Conservation (phyloP, 2,888 invertebrate genomes). For the Spodoptera littoralis region DNA sequence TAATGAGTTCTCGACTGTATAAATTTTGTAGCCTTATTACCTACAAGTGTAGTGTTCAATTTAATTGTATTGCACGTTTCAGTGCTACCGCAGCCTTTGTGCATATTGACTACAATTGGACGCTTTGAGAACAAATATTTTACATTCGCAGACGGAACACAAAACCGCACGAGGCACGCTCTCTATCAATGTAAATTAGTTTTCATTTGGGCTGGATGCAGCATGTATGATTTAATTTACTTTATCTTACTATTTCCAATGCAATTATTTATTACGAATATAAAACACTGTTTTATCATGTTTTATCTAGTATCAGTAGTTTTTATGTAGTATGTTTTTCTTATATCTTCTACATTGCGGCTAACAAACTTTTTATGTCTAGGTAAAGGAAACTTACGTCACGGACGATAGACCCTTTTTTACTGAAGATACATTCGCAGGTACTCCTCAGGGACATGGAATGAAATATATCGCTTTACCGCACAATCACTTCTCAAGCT, state of each 20-base stretch:
- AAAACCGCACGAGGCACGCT: slow-evolving; percentile 23
- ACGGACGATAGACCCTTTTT: slow-evolving; percentile 14
- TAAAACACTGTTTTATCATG: slow-evolving; percentile 3
- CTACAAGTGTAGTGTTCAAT: slow-evolving; percentile 9
- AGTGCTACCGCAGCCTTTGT: slow-evolving; percentile 14
- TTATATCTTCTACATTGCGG: slow-evolving; percentile 1
- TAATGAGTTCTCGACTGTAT: slow-evolving; percentile 43
- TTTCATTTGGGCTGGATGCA: slow-evolving; percentile 25
- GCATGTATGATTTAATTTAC: slow-evolving; percentile 40
- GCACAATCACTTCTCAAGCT: slow-evolving; percentile 38
- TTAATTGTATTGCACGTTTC: slow-evolving; percentile 11
- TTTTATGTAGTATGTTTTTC: too few relatives aligned
- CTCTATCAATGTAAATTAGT: slow-evolving; percentile 44
- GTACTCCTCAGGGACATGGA: slow-evolving; percentile 30
- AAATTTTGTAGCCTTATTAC: slow-evolving; percentile 19
- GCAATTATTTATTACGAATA: slow-evolving; percentile 2
- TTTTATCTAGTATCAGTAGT: too few relatives aligned
- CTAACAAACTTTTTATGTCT: slow-evolving; percentile 3
- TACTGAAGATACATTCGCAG: slow-evolving; percentile 6
- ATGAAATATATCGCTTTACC: slow-evolving; percentile 37
- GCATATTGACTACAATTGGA: slow-evolving; percentile 31
- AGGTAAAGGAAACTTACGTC: slow-evolving; percentile 13
- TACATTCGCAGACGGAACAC: slow-evolving; percentile 33
- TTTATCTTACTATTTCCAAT: slow-evolving; percentile 6
- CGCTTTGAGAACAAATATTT: slow-evolving; percentile 39